Conservation (phyloP, 1,140 invertebrate species). For the Psix sp. region DNA sequence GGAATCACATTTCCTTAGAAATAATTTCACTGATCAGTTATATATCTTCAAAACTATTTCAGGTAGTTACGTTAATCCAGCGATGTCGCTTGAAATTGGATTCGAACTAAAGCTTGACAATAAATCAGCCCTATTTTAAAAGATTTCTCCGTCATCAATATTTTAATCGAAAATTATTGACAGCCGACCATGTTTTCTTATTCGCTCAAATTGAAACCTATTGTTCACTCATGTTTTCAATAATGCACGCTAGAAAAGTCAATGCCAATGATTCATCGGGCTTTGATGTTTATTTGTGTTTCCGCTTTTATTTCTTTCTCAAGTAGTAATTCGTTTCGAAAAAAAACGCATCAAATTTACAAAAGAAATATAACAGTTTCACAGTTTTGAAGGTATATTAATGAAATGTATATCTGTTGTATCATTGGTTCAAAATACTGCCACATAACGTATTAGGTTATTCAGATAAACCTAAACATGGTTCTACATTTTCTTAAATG, state of each 20-base stretch:
- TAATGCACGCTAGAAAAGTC: conserved; percentile 14
- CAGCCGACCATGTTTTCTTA: conserved; percentile 20
- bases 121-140: conserved; percentile 29
- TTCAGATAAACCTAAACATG: no score
- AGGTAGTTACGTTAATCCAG: conserved; percentile 37
- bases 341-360: no score
- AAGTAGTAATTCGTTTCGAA: no score
- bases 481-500: no score
- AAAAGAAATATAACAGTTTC: no score
- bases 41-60: conserved; percentile 22
- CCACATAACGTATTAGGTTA: no score
- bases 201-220: conserved; percentile 18
- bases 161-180: conserved; percentile 32
- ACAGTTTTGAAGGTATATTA: no score
- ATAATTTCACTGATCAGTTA: conserved; percentile 12
- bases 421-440: no score
- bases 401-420: no score
- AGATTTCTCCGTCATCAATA: conserved; percentile 12
- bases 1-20: conserved; percentile 10
- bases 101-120: conserved; percentile 29
- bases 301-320: conserved; percentile 1
- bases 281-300: conserved; percentile 1
- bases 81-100: conserved; percentile 17
- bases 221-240: conserved; percentile 25
- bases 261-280: conserved; percentile 7